These are phyloP conservation scores for Phrixothrix hirtus DNA, from an alignment of 2,888 invertebrate genomes.

Conservation along the genomic window DNA sequence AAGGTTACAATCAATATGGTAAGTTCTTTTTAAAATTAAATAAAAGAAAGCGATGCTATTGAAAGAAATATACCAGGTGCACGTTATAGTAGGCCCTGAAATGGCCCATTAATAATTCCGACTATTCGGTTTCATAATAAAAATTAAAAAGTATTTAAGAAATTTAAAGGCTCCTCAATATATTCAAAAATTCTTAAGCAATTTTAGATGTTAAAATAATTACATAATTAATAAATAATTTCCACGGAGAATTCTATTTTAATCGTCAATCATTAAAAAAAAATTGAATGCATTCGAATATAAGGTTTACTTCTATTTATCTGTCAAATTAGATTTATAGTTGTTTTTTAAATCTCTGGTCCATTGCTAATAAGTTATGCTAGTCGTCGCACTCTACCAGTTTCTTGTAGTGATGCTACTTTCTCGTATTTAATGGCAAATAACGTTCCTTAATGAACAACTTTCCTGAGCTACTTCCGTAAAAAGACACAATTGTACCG, in stretches of 20 bases:
- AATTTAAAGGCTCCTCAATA: too few relatives aligned
- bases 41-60: too few relatives aligned
- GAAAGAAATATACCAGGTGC: too few relatives aligned
- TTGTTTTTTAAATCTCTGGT: slow-evolving; percentile 1
- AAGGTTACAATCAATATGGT: too few relatives aligned
- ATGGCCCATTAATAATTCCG: too few relatives aligned
- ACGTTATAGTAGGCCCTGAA: too few relatives aligned
- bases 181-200: neutral
- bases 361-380: slow-evolving; percentile 10
- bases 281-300: neutral
- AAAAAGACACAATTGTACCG: neutral
- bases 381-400: neutral
- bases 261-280: neutral
- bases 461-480: slow-evolving; percentile 12
- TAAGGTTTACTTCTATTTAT: neutral
- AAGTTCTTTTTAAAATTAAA: too few relatives aligned
- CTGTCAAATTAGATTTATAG: slow-evolving; percentile 9
- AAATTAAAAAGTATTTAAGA: too few relatives aligned
- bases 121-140: too few relatives aligned
- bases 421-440: slow-evolving; percentile 9
- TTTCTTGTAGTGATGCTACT: slow-evolving; percentile 3
- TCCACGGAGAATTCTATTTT: neutral
- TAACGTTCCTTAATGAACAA: slow-evolving; percentile 6
- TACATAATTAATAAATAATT: neutral
- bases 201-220: too few relatives aligned